Percentiles rank a stretch among this genome's conserved stretches.
Conservation (phyloP, 2,888 invertebrate genomes). For the Perizoma flavofasciatum region DNA sequence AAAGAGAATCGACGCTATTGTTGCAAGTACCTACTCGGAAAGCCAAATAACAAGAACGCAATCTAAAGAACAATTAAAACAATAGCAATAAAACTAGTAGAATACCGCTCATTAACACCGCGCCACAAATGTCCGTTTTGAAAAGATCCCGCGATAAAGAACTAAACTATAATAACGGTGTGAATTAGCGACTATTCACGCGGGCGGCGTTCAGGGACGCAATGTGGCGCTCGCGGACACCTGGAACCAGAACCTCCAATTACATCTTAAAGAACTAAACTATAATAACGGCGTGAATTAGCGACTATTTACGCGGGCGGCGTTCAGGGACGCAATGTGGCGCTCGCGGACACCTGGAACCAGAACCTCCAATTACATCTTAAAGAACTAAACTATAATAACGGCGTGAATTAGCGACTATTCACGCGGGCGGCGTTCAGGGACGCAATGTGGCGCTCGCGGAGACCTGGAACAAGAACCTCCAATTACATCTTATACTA, state of each 20-base stretch:
- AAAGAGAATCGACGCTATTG: too few relatives aligned
- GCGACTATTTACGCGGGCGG: constrained; percentile 27
- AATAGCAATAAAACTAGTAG: constrained; percentile 15
- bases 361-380: background rate
- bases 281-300: constrained; percentile 32
- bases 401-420: constrained; percentile 30
- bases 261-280: constrained; percentile 13
- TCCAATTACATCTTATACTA: background rate
- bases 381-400: constrained; percentile 25
- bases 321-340: constrained; percentile 4
- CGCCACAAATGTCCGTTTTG: constrained; percentile 10
- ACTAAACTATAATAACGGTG: constrained; percentile 26
- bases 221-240: constrained; percentile 4
- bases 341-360: constrained; percentile 1
- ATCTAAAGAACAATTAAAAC: constrained; percentile 5
- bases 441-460: constrained; percentile 5
- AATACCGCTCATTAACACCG: constrained; percentile 20
- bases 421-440: constrained; percentile 21
- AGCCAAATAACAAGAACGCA: constrained; percentile 5
- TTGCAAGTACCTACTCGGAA: too few relatives aligned
- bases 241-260: constrained; percentile 4
- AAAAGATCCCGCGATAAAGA: constrained; percentile 19
- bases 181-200: constrained; percentile 31
- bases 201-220: constrained; percentile 1
- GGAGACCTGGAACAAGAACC: background rate